phyloP scores from a whole-genome alignment of 2,113 vertebrate genomes.

The Fulmarus glacialis region DNA sequence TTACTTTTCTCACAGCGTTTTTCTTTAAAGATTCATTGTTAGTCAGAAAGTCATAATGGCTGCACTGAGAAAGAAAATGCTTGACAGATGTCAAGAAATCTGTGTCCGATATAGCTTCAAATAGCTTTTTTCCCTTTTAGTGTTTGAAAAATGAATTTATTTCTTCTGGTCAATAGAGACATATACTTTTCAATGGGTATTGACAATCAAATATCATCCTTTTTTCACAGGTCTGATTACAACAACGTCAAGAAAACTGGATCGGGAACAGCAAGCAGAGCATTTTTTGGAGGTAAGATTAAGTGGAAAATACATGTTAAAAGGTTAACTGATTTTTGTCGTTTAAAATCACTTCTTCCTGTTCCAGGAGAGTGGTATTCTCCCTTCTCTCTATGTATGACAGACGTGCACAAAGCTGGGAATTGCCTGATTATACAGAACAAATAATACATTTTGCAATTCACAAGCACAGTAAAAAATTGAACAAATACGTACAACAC shows the following conservation, averaged over 20 bases:
- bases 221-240: constrained; percentile 89
- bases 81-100: neutral
- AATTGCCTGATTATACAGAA: neutral
- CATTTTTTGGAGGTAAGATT: constrained; percentile 91
- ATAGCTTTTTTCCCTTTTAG: neutral
- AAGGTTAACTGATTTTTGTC: neutral
- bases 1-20: constrained; percentile 13
- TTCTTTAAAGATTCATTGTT: constrained; percentile 5
- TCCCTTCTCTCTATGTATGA: neutral
- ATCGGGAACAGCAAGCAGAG: constrained; percentile 94
- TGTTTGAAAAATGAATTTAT: constrained; percentile 22
- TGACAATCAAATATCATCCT: constrained; percentile 65
- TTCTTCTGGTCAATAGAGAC: neutral
- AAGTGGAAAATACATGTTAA: neutral
- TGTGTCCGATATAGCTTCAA: neutral
- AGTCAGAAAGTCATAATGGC: neutral
- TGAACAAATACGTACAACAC: neutral
- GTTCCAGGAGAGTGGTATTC: neutral
- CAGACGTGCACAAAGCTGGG: neutral
- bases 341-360: neutral
- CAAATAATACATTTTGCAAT: neutral
- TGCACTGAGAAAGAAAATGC: neutral
- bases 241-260: constrained; percentile 92
- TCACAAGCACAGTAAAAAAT: neutral
- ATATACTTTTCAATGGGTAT: neutral